Evolutionary conservation across 1,140 invertebrate species (phyloP).

Genomic region (Harpegnathos saltator): DNA sequence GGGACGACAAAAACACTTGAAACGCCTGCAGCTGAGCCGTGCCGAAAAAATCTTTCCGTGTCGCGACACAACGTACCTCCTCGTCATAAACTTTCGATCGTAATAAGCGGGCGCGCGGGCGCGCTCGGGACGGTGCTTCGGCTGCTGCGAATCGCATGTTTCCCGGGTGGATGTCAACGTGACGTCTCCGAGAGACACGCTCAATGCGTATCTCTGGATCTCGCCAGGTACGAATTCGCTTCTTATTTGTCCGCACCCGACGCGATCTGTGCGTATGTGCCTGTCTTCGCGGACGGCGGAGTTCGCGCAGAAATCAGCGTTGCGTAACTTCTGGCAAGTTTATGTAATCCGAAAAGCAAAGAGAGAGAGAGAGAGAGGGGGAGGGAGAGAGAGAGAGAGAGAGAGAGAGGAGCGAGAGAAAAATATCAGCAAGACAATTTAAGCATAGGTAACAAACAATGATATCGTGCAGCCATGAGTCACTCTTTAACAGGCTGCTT

Average conservation of each 20-base stretch:
- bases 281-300: not conserved
- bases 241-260: slow-evolving; percentile 4
- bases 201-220: not conserved
- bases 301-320: not conserved
- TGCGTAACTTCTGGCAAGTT: slow-evolving; percentile 17
- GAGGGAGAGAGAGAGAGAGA: too few species aligned
- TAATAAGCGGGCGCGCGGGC: slow-evolving; percentile 5
- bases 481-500: not conserved
- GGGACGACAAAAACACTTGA: slow-evolving; percentile 58
- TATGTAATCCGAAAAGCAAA: not conserved
- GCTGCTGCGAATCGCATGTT: slow-evolving; percentile 14
- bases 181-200: slow-evolving; percentile 24
- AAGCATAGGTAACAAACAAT: not conserved
- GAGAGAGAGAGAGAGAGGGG: too few species aligned
- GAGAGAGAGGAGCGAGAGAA: not conserved
- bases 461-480: not conserved
- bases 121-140: slow-evolving; percentile 24
- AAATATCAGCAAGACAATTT: not conserved
- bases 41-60: slow-evolving; percentile 52
- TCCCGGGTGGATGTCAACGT: slow-evolving; percentile 47
- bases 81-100: slow-evolving; percentile 48
- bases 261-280: not conserved
- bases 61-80: slow-evolving; percentile 13
- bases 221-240: not conserved
- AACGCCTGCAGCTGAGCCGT: slow-evolving; percentile 49